Conservation (phyloP, 2,888 invertebrate species). For the Thymelicus lineola region DNA sequence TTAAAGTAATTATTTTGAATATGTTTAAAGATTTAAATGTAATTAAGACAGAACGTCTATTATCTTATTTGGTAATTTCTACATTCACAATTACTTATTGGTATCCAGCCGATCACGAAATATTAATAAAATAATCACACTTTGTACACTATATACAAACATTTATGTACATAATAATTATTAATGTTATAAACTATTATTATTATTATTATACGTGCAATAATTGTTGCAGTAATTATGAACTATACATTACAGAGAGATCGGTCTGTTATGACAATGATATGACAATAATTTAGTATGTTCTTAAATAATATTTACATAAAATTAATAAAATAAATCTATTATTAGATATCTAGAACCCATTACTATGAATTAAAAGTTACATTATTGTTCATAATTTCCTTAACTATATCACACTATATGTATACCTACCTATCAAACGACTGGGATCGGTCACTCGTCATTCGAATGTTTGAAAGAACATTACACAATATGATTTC, state of each 20-base stretch:
- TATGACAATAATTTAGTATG: not conserved
- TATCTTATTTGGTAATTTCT: constrained; percentile 8
- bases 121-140: constrained; percentile 2
- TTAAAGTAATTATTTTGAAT: no score
- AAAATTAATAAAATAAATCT: not conserved
- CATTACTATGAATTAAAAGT: not conserved
- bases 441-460: not conserved
- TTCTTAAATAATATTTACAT: not conserved
- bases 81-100: constrained; percentile 5
- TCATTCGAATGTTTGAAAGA: no score
- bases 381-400: constrained; percentile 4
- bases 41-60: no score
- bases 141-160: constrained; percentile 32
- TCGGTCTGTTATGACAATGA: not conserved
- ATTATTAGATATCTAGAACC: no score
- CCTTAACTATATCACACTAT: not conserved
- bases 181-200: not conserved
- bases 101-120: not conserved
- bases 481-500: no score
- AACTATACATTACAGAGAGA: not conserved
- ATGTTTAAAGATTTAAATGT: no score
- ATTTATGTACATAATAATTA: constrained; percentile 24
- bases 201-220: not conserved
- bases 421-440: no score
- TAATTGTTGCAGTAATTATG: no score